Evolutionary conservation across 2,113 vertebrate species (phyloP).

Genomic region (Machaerirhynchus nigripectus): DNA sequence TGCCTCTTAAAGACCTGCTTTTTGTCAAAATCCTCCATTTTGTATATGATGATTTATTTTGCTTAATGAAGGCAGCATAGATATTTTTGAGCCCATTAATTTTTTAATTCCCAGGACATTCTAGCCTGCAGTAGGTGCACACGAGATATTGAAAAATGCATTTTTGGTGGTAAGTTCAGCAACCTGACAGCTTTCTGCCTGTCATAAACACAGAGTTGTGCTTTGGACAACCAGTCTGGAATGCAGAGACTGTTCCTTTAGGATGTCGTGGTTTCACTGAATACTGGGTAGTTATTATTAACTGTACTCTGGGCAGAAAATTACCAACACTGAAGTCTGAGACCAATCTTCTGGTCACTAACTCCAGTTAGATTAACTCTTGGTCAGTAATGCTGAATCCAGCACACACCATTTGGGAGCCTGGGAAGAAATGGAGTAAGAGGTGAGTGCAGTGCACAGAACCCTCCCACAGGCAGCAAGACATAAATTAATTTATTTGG

Average conservation of each 20-base stretch:
- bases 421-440: not conserved
- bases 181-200: not conserved
- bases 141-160: not conserved
- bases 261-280: not conserved
- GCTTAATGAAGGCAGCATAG: not conserved
- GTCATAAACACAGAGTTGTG: not conserved
- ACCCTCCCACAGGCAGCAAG: not conserved
- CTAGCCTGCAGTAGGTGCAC: not conserved
- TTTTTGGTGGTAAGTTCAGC: slow-evolving; percentile 12
- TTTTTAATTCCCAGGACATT: slow-evolving; percentile 21
- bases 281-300: not conserved
- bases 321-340: not conserved
- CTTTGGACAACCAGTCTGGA: not conserved
- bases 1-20: not conserved
- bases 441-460: not conserved
- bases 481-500: not conserved
- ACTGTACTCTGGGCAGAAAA: not conserved
- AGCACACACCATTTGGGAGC: not conserved
- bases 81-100: not conserved
- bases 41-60: not conserved
- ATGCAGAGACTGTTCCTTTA: not conserved
- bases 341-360: not conserved
- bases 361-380: not conserved
- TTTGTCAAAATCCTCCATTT: not conserved
- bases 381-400: not conserved